Evolutionary conservation across 2,113 vertebrate genomes (phyloP).

Genomic region (Scomber colias): DNA sequence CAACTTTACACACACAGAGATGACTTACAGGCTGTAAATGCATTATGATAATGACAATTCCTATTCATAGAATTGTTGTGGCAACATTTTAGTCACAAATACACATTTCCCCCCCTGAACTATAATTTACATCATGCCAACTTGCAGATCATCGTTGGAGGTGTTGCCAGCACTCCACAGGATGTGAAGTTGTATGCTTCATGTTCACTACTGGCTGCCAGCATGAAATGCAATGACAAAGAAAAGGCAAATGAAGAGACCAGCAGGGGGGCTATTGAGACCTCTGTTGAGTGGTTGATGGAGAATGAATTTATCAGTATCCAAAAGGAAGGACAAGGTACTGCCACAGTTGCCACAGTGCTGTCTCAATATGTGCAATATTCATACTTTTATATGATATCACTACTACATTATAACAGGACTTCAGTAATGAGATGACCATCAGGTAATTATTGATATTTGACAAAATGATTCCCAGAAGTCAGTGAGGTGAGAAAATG

Average conservation of each 20-base stretch:
- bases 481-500: not conserved
- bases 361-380: not conserved
- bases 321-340: constrained; percentile 80
- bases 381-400: not conserved
- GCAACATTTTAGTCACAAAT: not conserved
- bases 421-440: not conserved
- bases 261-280: constrained; percentile 87
- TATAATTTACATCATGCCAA: constrained; percentile 26
- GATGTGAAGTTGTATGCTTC: constrained; percentile 92
- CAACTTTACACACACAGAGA: not conserved
- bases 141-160: constrained; percentile 92
- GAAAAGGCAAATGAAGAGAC: constrained; percentile 38
- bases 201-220: constrained; percentile 93
- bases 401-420: not conserved
- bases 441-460: not conserved
- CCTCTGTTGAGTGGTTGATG: constrained; percentile 93
- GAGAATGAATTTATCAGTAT: constrained; percentile 95
- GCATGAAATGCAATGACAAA: constrained; percentile 58
- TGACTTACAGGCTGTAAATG: not conserved
- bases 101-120: not conserved
- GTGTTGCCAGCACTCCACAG: constrained; percentile 90
- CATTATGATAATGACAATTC: not conserved
- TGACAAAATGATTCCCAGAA: too few relatives aligned
- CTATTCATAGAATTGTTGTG: not conserved
- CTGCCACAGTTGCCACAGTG: not conserved